phyloP scores from a whole-genome alignment of 2,797 vertebrate genomes.

The Octomys mimax region DNA sequence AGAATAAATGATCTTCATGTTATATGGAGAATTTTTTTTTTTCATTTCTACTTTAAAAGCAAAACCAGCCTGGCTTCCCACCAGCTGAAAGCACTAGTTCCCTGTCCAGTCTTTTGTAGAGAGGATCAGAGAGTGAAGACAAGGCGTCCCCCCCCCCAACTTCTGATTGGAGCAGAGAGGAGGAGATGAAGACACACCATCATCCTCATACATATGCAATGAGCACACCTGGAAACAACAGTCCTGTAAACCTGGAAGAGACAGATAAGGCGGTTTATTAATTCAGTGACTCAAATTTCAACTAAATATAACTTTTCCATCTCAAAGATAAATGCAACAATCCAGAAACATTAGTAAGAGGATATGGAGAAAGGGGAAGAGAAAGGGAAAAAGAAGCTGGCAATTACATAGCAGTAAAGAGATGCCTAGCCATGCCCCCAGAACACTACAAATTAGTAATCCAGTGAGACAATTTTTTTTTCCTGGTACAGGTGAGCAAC shows the following conservation, averaged over 20 bases:
- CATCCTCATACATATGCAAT: conserved; percentile 47
- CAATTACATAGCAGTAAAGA: conserved; percentile 60
- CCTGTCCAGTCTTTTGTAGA: background rate
- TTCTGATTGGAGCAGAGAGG: conserved; percentile 20
- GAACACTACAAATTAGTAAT: conserved; percentile 63
- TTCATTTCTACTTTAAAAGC: background rate
- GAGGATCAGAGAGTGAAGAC: conserved; percentile 25
- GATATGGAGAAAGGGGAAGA: background rate
- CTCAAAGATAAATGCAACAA: conserved; percentile 69
- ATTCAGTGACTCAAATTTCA: conserved; percentile 77
- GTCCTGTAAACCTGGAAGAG: conserved; percentile 79
- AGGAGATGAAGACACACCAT: conserved; percentile 66
- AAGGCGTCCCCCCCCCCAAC: background rate
- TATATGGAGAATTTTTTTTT: background rate
- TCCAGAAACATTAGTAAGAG: conserved; percentile 68
- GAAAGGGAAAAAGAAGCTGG: conserved; percentile 17
- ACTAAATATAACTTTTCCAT: conserved; percentile 58
- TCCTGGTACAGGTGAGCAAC: background rate
- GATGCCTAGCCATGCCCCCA: conserved; percentile 35
- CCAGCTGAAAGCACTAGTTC: background rate
- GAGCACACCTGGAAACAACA: conserved; percentile 62
- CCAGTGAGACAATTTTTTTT: background rate
- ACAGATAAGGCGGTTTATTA: conserved; percentile 76
- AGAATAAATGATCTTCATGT: background rate
- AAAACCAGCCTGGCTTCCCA: background rate